A percentile compares a stretch with the other conserved stretches of the same genome.
These are phyloP conservation scores for Leucoraja erinaceus DNA, from an alignment of 2,113 vertebrate genomes.

Conservation along the genomic window DNA sequence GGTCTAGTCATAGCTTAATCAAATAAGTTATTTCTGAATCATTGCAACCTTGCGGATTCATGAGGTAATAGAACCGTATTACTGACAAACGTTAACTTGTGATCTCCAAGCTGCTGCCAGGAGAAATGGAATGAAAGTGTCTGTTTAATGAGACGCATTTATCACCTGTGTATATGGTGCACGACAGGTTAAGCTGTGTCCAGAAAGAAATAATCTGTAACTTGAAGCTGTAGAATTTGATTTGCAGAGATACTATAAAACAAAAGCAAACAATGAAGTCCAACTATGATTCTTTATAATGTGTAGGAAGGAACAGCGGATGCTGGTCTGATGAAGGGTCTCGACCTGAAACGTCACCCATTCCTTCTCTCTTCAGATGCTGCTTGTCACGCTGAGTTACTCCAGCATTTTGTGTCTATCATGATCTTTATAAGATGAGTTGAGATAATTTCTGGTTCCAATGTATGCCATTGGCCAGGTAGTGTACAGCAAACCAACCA, in stretches of 20 bases:
- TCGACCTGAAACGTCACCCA: too few relatives aligned
- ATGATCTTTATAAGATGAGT: background rate
- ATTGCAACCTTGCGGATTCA: background rate
- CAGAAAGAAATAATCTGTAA: background rate
- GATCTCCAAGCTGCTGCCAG: background rate
- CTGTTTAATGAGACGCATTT: background rate
- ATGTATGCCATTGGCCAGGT: background rate
- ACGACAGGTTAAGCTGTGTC: background rate
- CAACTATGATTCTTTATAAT: background rate
- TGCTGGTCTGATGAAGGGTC: too few relatives aligned
- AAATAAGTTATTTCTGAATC: too few relatives aligned
- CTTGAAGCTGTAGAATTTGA: background rate
- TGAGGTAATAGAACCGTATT: background rate
- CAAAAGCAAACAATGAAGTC: background rate
- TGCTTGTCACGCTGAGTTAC: too few relatives aligned
- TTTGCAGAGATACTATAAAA: background rate
- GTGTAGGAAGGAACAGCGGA: too few relatives aligned
- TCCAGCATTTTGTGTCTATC: too few relatives aligned
- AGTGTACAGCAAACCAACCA: background rate
- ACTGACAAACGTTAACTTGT: background rate
- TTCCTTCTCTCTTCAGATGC: too few relatives aligned
- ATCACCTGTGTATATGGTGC: background rate
- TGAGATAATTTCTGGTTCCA: background rate
- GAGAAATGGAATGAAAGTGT: background rate
- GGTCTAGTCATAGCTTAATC: too few relatives aligned